Conservation (phyloP, 2,888 invertebrate genomes). For the Tipula vernalis region DNA sequence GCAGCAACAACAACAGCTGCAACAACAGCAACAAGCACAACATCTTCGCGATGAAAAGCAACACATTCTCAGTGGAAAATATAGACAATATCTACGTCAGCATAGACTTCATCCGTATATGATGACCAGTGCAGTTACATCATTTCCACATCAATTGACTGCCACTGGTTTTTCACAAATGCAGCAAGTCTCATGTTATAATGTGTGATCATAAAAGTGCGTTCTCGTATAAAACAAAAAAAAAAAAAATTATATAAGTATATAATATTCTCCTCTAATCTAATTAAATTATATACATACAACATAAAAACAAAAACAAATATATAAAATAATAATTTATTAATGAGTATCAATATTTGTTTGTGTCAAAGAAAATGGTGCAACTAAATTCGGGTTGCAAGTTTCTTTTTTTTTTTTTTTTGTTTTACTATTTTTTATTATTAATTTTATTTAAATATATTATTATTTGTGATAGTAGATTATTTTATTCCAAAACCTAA, state of each 20-base stretch:
- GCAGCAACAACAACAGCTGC: constrained; percentile 14
- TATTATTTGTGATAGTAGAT: constrained; percentile 6
- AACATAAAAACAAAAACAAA: not conserved
- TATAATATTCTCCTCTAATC: not conserved
- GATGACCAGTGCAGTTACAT: constrained; percentile 37
- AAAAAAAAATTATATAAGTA: not conserved
- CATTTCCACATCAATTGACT: constrained; percentile 38
- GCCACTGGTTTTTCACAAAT: constrained; percentile 38
- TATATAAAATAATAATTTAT: constrained; percentile 10
- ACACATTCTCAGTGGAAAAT: constrained; percentile 40
- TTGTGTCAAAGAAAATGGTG: constrained; percentile 14
- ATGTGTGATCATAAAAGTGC: constrained; percentile 39
- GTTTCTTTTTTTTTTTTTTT: constrained; percentile 18
- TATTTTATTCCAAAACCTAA: constrained; percentile 6
- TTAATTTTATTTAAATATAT: not conserved
- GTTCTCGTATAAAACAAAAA: constrained; percentile 5
- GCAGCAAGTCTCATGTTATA: constrained; percentile 46
- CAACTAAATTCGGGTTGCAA: not conserved
- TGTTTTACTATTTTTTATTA: constrained; percentile 9
- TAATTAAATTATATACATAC: constrained; percentile 6
- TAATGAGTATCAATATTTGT: constrained; percentile 12
- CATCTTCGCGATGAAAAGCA: constrained; percentile 13
- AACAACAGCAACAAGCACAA: not conserved
- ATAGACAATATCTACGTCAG: constrained; percentile 43
- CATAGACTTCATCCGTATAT: constrained; percentile 46